Evolutionary conservation across 2,888 invertebrate genomes (phyloP), one percentile per base, ranked within the genome.

Genomic region (Phyllotreta striolata): DNA sequence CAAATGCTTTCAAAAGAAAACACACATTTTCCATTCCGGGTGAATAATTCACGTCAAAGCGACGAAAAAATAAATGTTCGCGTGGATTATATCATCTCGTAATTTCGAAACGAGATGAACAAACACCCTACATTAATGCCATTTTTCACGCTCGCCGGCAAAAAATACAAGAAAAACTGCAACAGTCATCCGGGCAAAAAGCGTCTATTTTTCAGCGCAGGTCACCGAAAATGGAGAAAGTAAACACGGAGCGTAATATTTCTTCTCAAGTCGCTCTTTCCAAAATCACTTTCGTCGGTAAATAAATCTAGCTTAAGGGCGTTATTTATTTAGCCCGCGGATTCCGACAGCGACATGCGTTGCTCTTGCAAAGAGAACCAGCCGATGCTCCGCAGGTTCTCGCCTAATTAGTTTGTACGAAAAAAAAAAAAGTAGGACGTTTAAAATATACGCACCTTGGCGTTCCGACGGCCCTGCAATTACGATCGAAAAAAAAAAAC

Each of bases 201-300:
- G 37, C 37, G 14, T 41, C 51, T 8, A 51, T 51, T 59, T 59
- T 59, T 59, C 43, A 51, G 9, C 35, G 9, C 6, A 51, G 51
- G 59, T 41, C 51, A 41, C 40, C 14, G 13, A 41, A 12, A 59
- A 24, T 24, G 51, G 40, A 24, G 58, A 46, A 56, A 61, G 61
- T 54, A 61, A 64, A 61, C 57, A 61, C 46, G 51, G 40, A 41
- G 51, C 56, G 56, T 51, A 56, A 64, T 64, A 57, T 57, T 57
- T 64, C 57, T 64, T 54, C 34, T 49, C 14, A 34, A 61, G 64
- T 52, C 64, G 54, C 38, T 61, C 61, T 61, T 61, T 60, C 63
- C 54, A 52, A 60, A 66, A 66, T 66, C 66, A 66, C 66, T 66
- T 66, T 66, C 66, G 52, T 56, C 39, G 59, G 59, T 55, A 66